Evolutionary conservation across 2,113 vertebrate species (phyloP).

Genomic region (Spheniscus mendiculus): DNA sequence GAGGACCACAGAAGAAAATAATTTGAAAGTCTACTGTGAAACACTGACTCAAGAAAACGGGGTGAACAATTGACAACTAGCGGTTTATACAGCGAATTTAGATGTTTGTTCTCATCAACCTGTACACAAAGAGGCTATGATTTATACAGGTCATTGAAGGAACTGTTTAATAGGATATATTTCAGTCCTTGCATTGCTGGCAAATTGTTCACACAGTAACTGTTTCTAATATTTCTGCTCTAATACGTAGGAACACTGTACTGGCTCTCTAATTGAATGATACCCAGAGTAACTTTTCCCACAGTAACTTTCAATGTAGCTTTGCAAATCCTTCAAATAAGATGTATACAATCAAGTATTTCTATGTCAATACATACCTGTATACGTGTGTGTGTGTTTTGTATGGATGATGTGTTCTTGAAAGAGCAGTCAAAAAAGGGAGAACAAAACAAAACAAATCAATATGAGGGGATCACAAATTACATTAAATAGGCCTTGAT

Average conservation of each 20-base stretch:
- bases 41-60: not conserved
- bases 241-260: not conserved
- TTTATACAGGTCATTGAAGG: not conserved
- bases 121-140: not conserved
- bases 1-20: not conserved
- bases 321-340: not conserved
- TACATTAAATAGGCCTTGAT: not conserved
- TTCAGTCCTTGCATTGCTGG: not conserved
- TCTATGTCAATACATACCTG: rapidly evolving
- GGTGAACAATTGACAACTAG: not conserved
- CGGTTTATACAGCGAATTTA: not conserved
- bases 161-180: not conserved
- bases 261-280: not conserved
- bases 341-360: not conserved
- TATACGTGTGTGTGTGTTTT: rapidly evolving
- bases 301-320: not conserved
- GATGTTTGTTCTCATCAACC: not conserved
- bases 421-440: not conserved
- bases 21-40: not conserved
- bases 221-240: not conserved
- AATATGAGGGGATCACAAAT: not conserved
- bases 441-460: not conserved
- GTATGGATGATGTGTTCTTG: not conserved
- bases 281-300: not conserved
- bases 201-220: not conserved